Evolutionary conservation across 2,888 invertebrate species (phyloP).

Genomic region (Chrysolina oricalcia): DNA sequence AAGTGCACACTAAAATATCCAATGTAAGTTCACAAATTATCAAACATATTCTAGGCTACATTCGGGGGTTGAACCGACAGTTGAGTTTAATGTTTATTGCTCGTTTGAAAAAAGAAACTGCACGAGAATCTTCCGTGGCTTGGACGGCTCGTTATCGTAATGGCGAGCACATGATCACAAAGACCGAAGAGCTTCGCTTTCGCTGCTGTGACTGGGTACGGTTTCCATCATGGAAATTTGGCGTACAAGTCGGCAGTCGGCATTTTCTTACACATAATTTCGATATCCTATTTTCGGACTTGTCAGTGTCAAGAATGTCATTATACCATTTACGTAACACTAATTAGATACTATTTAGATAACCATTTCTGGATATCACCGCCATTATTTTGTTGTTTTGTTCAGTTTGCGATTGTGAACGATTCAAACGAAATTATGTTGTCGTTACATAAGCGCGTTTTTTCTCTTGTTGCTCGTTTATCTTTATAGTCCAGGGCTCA

Average conservation of each 20-base stretch:
- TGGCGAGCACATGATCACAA: slow-evolving; percentile 33
- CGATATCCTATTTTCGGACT: background rate
- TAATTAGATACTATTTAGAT: background rate
- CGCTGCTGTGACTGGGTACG: background rate
- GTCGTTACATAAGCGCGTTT: background rate
- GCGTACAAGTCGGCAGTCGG: background rate
- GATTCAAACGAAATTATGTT: background rate
- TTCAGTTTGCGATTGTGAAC: background rate
- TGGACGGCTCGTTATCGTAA: background rate
- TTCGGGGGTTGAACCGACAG: slow-evolving; percentile 67
- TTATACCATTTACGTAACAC: background rate
- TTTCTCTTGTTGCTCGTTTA: background rate
- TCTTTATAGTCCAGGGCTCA: background rate
- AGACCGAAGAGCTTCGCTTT: no score
- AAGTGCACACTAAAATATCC: slow-evolving; percentile 83
- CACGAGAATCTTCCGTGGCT: background rate
- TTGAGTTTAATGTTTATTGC: slow-evolving; percentile 62
- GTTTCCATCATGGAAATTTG: slow-evolving; percentile 5
- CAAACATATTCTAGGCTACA: slow-evolving; percentile 72
- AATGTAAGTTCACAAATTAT: slow-evolving; percentile 85
- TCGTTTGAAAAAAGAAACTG: slow-evolving; percentile 47
- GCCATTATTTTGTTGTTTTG: background rate
- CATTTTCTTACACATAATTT: background rate
- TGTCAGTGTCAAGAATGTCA: background rate
- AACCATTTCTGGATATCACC: background rate